Conservation (phyloP, 1,140 invertebrate genomes). For the Ostrea denselamellosa region DNA sequence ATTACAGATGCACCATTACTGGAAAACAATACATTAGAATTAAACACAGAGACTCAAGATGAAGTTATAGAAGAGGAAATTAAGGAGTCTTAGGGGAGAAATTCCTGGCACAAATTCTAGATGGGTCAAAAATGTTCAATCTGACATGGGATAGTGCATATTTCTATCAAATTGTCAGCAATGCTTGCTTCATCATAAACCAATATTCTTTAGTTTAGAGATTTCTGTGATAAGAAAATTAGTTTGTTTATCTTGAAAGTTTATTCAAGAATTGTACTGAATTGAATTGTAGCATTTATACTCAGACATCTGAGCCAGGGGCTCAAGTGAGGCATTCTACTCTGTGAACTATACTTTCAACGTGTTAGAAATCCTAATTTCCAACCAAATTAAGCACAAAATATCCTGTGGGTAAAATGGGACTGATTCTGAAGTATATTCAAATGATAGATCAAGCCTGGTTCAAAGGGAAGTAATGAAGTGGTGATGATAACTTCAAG, state of each 20-base stretch:
- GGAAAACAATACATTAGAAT: constrained; percentile 29
- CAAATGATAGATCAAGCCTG: too few species aligned
- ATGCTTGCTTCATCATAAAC: not conserved
- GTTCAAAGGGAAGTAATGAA: too few species aligned
- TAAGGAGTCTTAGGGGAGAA: not conserved
- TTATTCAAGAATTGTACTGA: not conserved
- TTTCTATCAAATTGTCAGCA: not conserved
- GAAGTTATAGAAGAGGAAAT: constrained; percentile 36
- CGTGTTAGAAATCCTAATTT: too few species aligned
- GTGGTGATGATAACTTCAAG: too few species aligned
- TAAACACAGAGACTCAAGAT: constrained; percentile 35
- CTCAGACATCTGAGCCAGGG: too few species aligned
- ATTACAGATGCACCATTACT: constrained; percentile 26
- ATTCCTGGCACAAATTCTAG: not conserved
- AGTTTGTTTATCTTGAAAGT: not conserved
- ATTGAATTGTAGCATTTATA: not conserved
- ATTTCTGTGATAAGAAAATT: constrained; percentile 1
- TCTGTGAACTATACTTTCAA: too few species aligned
- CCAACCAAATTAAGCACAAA: too few species aligned
- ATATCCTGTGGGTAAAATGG: too few species aligned
- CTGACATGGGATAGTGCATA: constrained; percentile 13
- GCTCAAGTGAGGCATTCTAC: too few species aligned
- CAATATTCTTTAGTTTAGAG: not conserved
- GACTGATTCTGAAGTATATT: too few species aligned
- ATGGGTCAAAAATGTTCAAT: not conserved